phyloP scores from a whole-genome alignment of 2,113 vertebrate species.

The Verasper variegatus region DNA sequence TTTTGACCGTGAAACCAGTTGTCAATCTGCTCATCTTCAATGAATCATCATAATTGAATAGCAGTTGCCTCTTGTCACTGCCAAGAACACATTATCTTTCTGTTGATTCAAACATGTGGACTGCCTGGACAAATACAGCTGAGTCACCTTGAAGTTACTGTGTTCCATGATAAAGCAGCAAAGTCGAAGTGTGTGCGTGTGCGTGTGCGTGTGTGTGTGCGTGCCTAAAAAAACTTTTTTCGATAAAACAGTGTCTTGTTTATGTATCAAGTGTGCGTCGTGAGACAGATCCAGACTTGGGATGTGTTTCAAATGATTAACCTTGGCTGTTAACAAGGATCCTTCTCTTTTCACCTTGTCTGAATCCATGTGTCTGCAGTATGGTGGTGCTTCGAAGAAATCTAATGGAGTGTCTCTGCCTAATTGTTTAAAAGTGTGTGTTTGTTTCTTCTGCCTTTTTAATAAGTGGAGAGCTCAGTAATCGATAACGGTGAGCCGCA shows the following conservation, averaged over 20 bases:
- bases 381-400: neutral
- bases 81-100: neutral
- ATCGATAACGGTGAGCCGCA: neutral
- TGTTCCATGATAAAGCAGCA: neutral
- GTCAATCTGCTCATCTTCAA: neutral
- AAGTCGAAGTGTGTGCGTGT: slow-evolving; percentile 19
- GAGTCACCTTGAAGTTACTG: slow-evolving; percentile 31
- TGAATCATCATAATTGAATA: neutral
- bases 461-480: slow-evolving; percentile 3
- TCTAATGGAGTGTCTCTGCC: neutral
- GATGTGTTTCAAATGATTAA: neutral
- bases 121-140: neutral
- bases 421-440: slow-evolving; percentile 6
- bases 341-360: slow-evolving; percentile 28
- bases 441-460: neutral
- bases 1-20: too few relatives aligned
- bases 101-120: neutral
- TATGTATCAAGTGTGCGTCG: slow-evolving; percentile 2
- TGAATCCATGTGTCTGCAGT: slow-evolving; percentile 3
- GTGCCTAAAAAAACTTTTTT: slow-evolving; percentile 20
- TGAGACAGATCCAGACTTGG: neutral
- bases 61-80: neutral
- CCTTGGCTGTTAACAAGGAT: neutral
- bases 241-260: slow-evolving; percentile 40
- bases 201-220: slow-evolving; percentile 18